Evolutionary conservation across 2,888 invertebrate genomes (phyloP), one percentile per base, ranked within the genome.

Genomic region (Mechanitis mazaeus): DNA sequence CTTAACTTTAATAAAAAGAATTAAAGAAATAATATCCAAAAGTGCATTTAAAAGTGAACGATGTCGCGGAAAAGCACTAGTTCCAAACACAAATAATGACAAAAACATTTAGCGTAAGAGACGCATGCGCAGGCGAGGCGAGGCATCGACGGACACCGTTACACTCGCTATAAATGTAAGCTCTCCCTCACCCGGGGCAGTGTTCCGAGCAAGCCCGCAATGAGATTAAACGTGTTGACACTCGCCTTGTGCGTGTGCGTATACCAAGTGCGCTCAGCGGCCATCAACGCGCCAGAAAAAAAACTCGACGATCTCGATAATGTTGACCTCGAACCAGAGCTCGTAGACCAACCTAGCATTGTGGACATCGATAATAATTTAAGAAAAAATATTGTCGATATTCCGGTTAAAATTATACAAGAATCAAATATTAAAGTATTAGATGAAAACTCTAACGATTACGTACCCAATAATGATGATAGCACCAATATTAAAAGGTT

Each of bases 51-150:
- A 50, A 50, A 28, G 46, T 53, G 59, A 46, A 61, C 60, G 68
- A 69, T 64, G 65, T 71, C 67, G 64, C 63, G 64, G 54, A 59
- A 50, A 62, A 64, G 57, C 71, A 73, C 70, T 76, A 76, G 77
- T 79, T 77, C 76, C 72, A 73, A 80, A 78, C 70, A 84, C 81
- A 86, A 84, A 85, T 84, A 85, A 79, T 84, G 83, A 79, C 81
- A 77, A 75, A 83, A 77, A 79, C 77, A 81, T 81, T 84, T 81
- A 84, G 78, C 81, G 79, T 71, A 6, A 50, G n/a, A 28, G 31
- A 9, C 31, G 31, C 50, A 50, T 3, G 3, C 50, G 31, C 28
- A 28, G 3, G 3, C 50, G 63, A 46, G 35, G 33, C 56, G 61
- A 55, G 79, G 75, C 74, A 77, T 65, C 72, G 69, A 63, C 67